Conservation (phyloP, 2,888 invertebrate genomes). For the Agrochola lota region DNA sequence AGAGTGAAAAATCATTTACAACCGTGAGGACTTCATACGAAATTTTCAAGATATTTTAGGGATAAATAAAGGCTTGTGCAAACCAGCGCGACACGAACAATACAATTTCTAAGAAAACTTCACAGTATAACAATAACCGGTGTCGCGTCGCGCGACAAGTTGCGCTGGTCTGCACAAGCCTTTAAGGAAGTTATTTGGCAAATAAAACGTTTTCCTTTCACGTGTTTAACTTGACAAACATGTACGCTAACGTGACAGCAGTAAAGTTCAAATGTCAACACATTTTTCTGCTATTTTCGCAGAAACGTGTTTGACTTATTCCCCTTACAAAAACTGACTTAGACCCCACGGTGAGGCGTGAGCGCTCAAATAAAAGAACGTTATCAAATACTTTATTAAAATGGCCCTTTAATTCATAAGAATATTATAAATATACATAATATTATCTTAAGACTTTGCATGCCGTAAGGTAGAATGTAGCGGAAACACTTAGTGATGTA, state of each 20-base stretch:
- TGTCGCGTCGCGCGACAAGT: no score
- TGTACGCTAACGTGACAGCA: constrained; percentile 41
- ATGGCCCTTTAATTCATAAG: no score
- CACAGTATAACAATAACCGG: no score
- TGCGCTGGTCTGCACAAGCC: no score
- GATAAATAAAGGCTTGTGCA: neutral
- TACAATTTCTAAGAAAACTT: no score
- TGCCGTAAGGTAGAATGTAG: no score
- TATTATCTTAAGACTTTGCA: no score
- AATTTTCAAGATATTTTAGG: neutral
- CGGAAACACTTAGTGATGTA: no score
- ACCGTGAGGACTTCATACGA: neutral
- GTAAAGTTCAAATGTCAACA: constrained; percentile 50
- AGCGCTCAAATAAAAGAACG: constrained; percentile 22
- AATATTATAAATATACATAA: neutral
- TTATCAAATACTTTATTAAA: constrained; percentile 19
- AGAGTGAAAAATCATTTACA: neutral
- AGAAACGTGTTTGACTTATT: constrained; percentile 13
- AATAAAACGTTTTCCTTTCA: constrained; percentile 43
- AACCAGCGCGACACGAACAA: no score
- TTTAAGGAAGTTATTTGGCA: constrained; percentile 25
- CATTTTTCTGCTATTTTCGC: constrained; percentile 28
- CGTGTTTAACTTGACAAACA: constrained; percentile 32
- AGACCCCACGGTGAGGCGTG: constrained; percentile 6
- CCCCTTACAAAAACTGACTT: constrained; percentile 11